phyloP scores from a whole-genome alignment of 2,797 vertebrate species.

The Anguilla marmorata region DNA sequence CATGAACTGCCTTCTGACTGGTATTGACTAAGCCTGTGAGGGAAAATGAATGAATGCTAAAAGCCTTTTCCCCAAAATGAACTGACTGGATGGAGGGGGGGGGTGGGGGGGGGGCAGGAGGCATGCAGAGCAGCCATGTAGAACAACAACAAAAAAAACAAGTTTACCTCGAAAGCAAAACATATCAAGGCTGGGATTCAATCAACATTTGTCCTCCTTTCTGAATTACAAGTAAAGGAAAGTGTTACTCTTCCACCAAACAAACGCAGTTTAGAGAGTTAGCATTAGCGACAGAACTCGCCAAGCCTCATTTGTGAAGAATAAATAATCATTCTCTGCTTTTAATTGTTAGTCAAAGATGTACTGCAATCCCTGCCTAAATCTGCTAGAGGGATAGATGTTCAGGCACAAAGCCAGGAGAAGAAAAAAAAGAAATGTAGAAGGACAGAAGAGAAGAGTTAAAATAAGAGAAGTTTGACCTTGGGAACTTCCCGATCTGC shows the following conservation, averaged over 20 bases:
- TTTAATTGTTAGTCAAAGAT: neutral
- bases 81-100: neutral
- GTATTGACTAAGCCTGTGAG: neutral
- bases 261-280: neutral
- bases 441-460: neutral
- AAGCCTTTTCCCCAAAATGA: neutral
- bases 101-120: neutral
- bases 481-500: neutral
- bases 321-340: neutral
- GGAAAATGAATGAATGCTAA: neutral
- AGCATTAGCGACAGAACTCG: neutral
- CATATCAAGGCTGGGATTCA: neutral
- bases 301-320: no score
- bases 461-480: slow-evolving; percentile 25
- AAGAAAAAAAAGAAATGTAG: neutral
- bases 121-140: neutral
- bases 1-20: slow-evolving; percentile 36
- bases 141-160: neutral
- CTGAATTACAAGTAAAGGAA: neutral
- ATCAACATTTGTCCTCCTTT: neutral
- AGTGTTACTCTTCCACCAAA: neutral
- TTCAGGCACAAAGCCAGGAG: neutral
- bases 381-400: neutral
- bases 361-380: neutral
- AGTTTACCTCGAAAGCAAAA: neutral